Evolutionary conservation across 2,113 vertebrate species (phyloP), one percentile per base, ranked within the genome.

Genomic region (Gymnarchus niloticus): DNA sequence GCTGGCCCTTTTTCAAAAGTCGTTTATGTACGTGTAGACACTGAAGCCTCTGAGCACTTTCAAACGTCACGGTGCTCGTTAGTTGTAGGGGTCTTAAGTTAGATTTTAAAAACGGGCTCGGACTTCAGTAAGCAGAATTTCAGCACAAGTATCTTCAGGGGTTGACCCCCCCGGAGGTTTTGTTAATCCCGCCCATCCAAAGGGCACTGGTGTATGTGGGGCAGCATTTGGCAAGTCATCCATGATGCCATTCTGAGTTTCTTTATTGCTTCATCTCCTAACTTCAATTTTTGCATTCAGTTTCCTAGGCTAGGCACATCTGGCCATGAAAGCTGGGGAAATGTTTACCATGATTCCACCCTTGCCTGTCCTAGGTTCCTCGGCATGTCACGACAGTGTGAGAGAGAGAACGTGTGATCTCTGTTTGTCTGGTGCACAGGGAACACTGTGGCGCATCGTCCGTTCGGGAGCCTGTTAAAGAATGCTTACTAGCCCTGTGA

Each of bases 241-340:
- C 89, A 89, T 90, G 89, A 91, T 88, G 89, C 90, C 87, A 69
- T 86, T 88, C 52, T 81, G 89, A 89, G 89, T 91, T 87, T 90
- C 91, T 92, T 93, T 91, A 92, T 90, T 90, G 90, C 88, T 90
- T 91, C 89, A 90, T 93, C 89, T 88, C 88, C 89, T 90, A 87
- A 86, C 83, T 85, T 90, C 89, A 89, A 92, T 92, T 93, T 91
- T 92, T 91, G 90, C 85, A 61, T 80, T 21, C 9, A 14, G 76
- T 48, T 88, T 91, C 87, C 89, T 91, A 86, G 77, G 86, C 89
- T 77, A 85, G n/a, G 56, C 41, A 83, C 83, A 46, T 83, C 78
- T 83, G 33, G 85, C 76, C 76, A 19, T 7, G 23, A 41, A 2
- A 48, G 41, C 85, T 88, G 76, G 89, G 17, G 59, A 73, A 41